Base-by-base conservation (phyloP, 2,113 vertebrate genomes). In the Cinclus cinclus region DNA sequence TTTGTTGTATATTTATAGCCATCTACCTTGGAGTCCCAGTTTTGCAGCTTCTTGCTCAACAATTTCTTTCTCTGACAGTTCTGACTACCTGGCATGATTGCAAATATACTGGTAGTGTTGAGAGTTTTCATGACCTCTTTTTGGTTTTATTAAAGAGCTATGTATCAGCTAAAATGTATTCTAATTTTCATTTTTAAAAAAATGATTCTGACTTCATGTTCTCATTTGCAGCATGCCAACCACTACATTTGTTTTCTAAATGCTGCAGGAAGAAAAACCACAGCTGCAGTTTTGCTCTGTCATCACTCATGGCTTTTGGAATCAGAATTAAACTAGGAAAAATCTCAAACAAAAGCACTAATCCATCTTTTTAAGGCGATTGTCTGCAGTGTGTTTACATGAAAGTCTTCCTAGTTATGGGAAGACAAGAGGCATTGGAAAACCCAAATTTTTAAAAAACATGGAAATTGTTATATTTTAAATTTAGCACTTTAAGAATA, bases 211-310 rank as follows among this genome's bases (percentile, higher is more conserved):
- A 63, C 47, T 87, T 62, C 22, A 11, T 37, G 12, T 76, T 95
- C 82, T 90, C 22, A 44, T 90, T 88, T 92, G 46, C 67, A 76
- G 62, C 25, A 18, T 58, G 74, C 53, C 85, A 79, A 83, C 67
- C 12, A 58, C 81, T 89, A 33, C 31, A 46, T 90, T 91, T 80
- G 71, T 86, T 90, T 94, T 67, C 68, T 85, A 60, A 91, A 52
- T 59, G 79, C 71, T 91, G 47, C 55, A 77, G 63, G 85, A 93
- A 86, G 63, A 90, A 92, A 93, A 85, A 63, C 56, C 76, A 60
- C 92, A 96, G 94, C 93, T 96, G 96, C 88, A 89, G 79, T 80
- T 91, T 86, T 95, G 68, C 90, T 95, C 68, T 94, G 52, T 92
- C 76, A 93, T 96, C 79, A 70, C n/a, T 35, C 79, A 41, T 18